A percentile compares a stretch with the other conserved stretches of the same genome.
Evolutionary conservation across 2,113 vertebrate genomes (phyloP).

Genomic region (Paraplagusia blochii): DNA sequence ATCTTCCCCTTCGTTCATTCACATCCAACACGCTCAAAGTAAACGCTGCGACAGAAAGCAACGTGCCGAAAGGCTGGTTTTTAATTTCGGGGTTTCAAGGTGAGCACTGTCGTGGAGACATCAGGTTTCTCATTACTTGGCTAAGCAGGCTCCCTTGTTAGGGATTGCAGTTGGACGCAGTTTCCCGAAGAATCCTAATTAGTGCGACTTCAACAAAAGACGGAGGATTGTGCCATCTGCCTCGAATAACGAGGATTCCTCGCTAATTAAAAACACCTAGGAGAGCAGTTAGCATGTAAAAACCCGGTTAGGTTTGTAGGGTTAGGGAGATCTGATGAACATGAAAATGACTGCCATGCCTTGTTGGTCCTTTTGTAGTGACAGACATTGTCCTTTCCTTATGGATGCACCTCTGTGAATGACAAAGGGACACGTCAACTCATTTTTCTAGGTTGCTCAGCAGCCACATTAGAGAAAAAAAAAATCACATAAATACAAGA

Average conservation of each 20-base stretch:
- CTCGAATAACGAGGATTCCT: conserved; percentile 81
- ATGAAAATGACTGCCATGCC: conserved; percentile 48
- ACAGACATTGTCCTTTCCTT: conserved; percentile 6
- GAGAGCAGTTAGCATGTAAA: conserved; percentile 80
- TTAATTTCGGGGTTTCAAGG: conserved; percentile 74
- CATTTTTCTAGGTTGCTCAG: not conserved
- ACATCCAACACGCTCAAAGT: conserved; percentile 30
- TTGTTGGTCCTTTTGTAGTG: conserved; percentile 35
- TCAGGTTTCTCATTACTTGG: conserved; percentile 78
- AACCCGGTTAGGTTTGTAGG: conserved; percentile 64
- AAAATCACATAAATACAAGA: no score
- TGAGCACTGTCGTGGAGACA: conserved; percentile 73
- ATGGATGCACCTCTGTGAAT: conserved; percentile 22
- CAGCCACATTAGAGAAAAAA: no score
- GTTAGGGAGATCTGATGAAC: conserved; percentile 67
- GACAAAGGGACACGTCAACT: conserved; percentile 9
- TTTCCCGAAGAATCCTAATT: conserved; percentile 88
- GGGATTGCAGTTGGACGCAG: conserved; percentile 77
- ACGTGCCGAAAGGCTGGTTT: conserved; percentile 48
- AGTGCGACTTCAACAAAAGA: conserved; percentile 86
- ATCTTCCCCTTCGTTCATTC: conserved; percentile 33
- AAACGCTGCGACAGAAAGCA: conserved; percentile 40
- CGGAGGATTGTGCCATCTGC: conserved; percentile 85
- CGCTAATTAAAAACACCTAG: conserved; percentile 87
- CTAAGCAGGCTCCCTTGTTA: conserved; percentile 80